phyloP scores from a whole-genome alignment of 1,140 invertebrate species.

The Muscidifurax raptorellus region DNA sequence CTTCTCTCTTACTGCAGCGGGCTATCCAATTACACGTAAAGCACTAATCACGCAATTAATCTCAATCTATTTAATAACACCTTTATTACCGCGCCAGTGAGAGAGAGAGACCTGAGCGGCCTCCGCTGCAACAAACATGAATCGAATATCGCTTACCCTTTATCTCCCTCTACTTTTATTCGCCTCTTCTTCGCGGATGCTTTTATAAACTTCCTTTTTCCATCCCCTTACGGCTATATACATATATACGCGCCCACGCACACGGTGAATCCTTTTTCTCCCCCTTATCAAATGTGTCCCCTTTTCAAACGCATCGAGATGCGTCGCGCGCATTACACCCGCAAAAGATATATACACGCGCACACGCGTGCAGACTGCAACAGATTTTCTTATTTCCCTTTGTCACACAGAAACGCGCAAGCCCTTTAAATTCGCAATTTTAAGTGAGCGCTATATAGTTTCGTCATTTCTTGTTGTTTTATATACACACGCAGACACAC shows the following conservation, averaged over 20 bases:
- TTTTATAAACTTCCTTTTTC: constrained; percentile 46
- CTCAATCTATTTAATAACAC: constrained; percentile 74
- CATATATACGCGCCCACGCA: background rate
- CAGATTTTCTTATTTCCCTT: constrained; percentile 32
- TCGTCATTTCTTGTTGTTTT: constrained; percentile 6
- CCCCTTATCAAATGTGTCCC: constrained; percentile 40
- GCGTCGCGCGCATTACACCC: constrained; percentile 32
- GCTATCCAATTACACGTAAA: constrained; percentile 53
- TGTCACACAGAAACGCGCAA: background rate
- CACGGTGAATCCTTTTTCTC: constrained; percentile 24
- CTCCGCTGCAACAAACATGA: constrained; percentile 54
- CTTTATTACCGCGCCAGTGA: constrained; percentile 66
- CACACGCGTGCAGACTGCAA: background rate
- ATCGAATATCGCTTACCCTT: constrained; percentile 57
- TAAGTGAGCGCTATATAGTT: constrained; percentile 21
- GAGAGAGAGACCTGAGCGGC: background rate
- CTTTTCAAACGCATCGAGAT: constrained; percentile 44
- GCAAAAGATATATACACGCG: constrained; percentile 31
- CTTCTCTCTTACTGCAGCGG: constrained; percentile 17
- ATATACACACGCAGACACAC: background rate
- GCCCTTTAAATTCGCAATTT: constrained; percentile 30
- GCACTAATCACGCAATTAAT: constrained; percentile 72
- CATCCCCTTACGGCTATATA: background rate
- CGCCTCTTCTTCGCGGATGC: constrained; percentile 5
- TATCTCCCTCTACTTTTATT: background rate